phyloP scores from a whole-genome alignment of 1,140 invertebrate genomes.

The Drosophila jambulina region DNA sequence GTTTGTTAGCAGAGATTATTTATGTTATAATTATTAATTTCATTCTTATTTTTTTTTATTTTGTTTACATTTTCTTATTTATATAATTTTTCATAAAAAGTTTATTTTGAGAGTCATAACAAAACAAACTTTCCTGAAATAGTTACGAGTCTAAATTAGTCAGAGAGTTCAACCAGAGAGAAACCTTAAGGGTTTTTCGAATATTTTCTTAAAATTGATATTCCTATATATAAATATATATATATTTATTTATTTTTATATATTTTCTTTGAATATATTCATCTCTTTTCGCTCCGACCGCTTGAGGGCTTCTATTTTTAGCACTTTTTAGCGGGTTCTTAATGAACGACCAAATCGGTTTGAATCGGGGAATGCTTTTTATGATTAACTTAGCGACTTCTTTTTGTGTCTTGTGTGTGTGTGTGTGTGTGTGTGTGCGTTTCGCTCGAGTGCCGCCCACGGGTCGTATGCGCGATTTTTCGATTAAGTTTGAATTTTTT shows the following conservation, averaged over 20 bases:
- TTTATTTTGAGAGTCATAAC: too few relatives aligned
- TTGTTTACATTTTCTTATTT: too few relatives aligned
- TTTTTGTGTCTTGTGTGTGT: constrained; percentile 12
- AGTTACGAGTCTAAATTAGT: background rate
- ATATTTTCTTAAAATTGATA: background rate
- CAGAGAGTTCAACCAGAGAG: background rate
- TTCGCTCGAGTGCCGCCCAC: constrained; percentile 42
- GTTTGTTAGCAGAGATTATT: background rate
- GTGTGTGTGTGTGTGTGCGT: constrained; percentile 18
- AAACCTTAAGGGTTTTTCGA: background rate
- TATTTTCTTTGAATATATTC: background rate
- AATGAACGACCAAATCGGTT: constrained; percentile 50
- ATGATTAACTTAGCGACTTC: constrained; percentile 73
- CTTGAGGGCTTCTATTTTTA: constrained; percentile 54
- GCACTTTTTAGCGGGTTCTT: constrained; percentile 65
- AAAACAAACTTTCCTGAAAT: background rate
- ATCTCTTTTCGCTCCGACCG: background rate
- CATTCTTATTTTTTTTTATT: background rate
- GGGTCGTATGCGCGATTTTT: constrained; percentile 69
- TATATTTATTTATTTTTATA: background rate
- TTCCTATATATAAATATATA: background rate
- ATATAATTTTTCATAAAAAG: too few relatives aligned
- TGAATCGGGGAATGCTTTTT: constrained; percentile 48
- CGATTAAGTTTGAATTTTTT: constrained; percentile 22
- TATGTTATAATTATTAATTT: background rate